A percentile compares a stretch with the other conserved stretches of the same genome.
These are phyloP conservation scores for Denticeps clupeoides DNA, from an alignment of 2,797 vertebrate species.

Conservation along the genomic window DNA sequence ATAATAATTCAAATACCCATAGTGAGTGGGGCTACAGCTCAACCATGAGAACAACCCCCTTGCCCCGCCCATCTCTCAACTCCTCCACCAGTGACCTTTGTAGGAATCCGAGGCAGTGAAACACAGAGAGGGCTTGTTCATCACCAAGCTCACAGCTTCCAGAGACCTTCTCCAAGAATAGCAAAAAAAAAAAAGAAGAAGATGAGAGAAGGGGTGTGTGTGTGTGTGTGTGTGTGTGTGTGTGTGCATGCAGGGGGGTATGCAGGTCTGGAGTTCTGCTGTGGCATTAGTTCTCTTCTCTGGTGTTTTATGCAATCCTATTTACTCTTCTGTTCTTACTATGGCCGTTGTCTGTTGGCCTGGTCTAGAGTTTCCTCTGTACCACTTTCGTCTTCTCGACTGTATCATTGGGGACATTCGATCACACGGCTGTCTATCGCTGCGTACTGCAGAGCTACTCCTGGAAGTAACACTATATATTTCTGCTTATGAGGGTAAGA, in stretches of 20 bases:
- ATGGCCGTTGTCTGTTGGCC: constrained; percentile 26
- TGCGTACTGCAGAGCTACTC: constrained; percentile 21
- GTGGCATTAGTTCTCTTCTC: neutral
- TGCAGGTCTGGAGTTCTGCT: no score
- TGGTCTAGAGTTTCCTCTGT: constrained; percentile 33
- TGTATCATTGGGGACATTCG: constrained; percentile 32
- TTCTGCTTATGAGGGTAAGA: constrained; percentile 26
- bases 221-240: no score
- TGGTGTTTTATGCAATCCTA: constrained; percentile 18
- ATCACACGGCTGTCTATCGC: constrained; percentile 33
- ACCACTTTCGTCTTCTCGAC: constrained; percentile 22
- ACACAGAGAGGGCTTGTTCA: constrained; percentile 25
- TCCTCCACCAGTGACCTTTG: constrained; percentile 21
- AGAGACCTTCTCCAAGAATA: constrained; percentile 23
- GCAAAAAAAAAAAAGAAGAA: constrained; percentile 5
- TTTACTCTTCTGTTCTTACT: constrained; percentile 31
- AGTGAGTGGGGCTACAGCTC: constrained; percentile 23
- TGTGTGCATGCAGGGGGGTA: no score
- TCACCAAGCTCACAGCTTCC: constrained; percentile 18
- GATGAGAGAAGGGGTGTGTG: neutral
- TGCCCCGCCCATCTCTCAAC: constrained; percentile 30
- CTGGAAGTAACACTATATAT: constrained; percentile 36
- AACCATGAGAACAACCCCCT: constrained; percentile 27
- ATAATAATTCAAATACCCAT: constrained; percentile 30
- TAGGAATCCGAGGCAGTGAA: constrained; percentile 19